phyloP scores from a whole-genome alignment of 2,888 invertebrate genomes.

The Spisula subtruncata region DNA sequence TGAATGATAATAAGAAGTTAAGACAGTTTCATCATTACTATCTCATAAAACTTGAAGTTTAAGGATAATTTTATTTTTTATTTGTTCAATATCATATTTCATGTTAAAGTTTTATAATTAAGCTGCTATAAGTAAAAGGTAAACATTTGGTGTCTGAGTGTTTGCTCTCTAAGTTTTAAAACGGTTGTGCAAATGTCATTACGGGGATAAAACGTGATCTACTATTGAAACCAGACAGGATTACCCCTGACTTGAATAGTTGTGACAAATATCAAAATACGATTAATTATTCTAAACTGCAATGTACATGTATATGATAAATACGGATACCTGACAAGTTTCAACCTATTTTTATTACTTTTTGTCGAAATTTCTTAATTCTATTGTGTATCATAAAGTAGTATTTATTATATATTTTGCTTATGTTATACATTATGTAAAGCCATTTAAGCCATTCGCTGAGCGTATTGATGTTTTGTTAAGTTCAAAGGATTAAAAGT shows the following conservation, averaged over 20 bases:
- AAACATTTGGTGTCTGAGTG: conserved; percentile 20
- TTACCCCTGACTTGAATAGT: not conserved
- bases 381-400: not conserved
- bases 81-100: conserved; percentile 20
- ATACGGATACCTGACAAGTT: not conserved
- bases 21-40: not conserved
- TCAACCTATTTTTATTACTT: not conserved
- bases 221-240: not conserved
- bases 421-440: not conserved
- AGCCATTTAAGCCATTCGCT: not conserved
- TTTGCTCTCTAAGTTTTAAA: conserved; percentile 23
- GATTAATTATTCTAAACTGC: not conserved
- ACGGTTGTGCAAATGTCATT: conserved; percentile 15
- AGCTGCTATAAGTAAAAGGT: conserved; percentile 13
- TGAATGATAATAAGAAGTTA: not conserved
- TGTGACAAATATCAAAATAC: conserved; percentile 25
- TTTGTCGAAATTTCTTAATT: conserved; percentile 1
- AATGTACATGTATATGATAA: not conserved
- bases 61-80: conserved; percentile 11
- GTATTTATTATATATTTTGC: not conserved
- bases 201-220: conserved; percentile 32
- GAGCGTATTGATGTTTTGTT: not conserved
- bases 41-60: not conserved
- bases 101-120: conserved; percentile 33
- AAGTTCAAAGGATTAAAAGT: not conserved